Base-by-base conservation (phyloP, 1,140 invertebrate genomes). In the Drosophila asahinai region DNA sequence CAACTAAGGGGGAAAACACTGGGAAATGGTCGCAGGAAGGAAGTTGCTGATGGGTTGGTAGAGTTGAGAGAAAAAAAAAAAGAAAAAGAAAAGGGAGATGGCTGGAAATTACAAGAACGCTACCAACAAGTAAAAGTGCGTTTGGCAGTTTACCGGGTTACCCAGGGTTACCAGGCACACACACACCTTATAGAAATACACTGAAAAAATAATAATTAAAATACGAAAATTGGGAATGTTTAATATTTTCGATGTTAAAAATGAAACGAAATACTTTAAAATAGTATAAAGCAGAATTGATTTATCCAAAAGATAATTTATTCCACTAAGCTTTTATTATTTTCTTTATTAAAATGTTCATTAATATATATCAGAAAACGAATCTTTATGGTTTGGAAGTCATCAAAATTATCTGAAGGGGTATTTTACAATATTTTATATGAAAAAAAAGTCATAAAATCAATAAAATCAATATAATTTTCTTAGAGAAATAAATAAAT, bases 111-210 rank as follows among this genome's bases (percentile, higher is more conserved):
- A 59, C 66, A 54, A 67, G 47, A 58, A 63, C n/a, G 30, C 67
- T 43, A 38, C 60, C 30, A 48, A 25, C 45, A 57, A 79, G 74
- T 77, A 66, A 79, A 78, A 83, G 84, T 89, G 83, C 84, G 80
- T 86, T 87, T 83, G 64, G 80, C 67, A 86, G 75, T 81, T 86
- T 82, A 66, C 80, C 68, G 71, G 76, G 77, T 81, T 86, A 82
- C 74, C 80, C 80, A 70, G 71, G 73, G 66, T 76, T 57, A 70
- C 62, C 27, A 33, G 36, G 17, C 60, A 52, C 45, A 65, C 25
- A 62, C 52, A 67, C 45, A 47, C 15, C 9, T 42, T 62, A 64
- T 30, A 64, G 0, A 12, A 40, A 42, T 54, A 11, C 33, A 19
- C 47, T 48, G 22, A 9, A 8, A 40, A 22, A 55, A 55, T 22